Conservation (phyloP, 2,888 invertebrate genomes). For the Coelopa pilipes region DNA sequence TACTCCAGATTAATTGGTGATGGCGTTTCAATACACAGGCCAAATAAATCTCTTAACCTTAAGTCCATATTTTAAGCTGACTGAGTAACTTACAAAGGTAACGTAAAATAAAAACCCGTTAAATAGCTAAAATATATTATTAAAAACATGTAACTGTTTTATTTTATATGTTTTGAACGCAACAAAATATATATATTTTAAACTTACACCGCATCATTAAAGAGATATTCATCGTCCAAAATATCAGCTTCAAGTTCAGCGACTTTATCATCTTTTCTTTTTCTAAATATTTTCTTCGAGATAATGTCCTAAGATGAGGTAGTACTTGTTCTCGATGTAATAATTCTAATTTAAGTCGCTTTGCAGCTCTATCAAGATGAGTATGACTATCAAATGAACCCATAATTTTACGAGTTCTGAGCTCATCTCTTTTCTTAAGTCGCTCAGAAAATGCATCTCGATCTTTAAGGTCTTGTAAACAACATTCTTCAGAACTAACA, state of each 20-base stretch:
- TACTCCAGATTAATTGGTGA: no score
- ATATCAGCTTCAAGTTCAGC: conserved; percentile 95
- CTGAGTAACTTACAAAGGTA: no score
- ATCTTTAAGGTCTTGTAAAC: conserved; percentile 87
- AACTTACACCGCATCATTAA: conserved; percentile 86
- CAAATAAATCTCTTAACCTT: no score
- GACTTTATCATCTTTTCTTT: conserved; percentile 96
- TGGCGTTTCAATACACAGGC: no score
- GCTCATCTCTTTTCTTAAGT: conserved; percentile 88
- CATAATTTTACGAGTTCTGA: conserved; percentile 83
- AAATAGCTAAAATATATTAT: no score
- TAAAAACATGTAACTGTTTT: no score
- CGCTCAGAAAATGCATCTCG: conserved; percentile 94
- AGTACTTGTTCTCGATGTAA: conserved; percentile 88
- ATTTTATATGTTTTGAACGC: no score
- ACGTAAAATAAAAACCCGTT: no score
- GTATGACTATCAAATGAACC: conserved; percentile 74
- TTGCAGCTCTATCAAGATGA: conserved; percentile 88
- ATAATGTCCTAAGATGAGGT: conserved; percentile 88
- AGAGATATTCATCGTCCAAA: conserved; percentile 94
- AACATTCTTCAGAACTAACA: conserved; percentile 84
- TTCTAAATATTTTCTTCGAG: conserved; percentile 91
- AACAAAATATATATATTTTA: not conserved
- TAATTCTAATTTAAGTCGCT: conserved; percentile 86
- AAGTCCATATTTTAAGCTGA: no score